Percentiles rank a stretch among this genome's conserved stretches.
These are phyloP conservation scores for Stichopus horrens DNA, from an alignment of 53 echinoderm and acorn worm species.

Conservation along the genomic window DNA sequence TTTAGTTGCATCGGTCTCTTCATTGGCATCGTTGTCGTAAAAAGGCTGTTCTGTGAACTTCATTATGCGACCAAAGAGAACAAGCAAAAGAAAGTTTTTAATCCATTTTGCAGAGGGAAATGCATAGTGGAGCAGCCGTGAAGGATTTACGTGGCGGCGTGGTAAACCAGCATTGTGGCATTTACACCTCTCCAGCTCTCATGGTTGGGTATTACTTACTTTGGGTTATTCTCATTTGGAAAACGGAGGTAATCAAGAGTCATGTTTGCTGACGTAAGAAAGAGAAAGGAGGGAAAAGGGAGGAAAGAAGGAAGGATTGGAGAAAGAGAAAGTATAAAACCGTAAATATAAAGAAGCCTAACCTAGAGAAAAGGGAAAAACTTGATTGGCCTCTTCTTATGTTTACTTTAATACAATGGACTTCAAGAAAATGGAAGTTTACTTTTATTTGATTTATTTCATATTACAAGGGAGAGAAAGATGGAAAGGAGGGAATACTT, in stretches of 20 bases:
- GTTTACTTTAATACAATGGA: neutral
- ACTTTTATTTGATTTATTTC: neutral
- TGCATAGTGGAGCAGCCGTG: neutral
- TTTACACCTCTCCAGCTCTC: neutral
- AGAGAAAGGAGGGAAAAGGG: neutral
- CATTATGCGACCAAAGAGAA: conserved; percentile 14
- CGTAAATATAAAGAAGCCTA: too few species aligned
- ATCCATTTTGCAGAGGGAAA: conserved; percentile 3
- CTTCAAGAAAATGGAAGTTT: conserved; percentile 12
- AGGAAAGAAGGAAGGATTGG: neutral
- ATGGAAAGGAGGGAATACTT: too few species aligned
- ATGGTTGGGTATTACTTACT: conserved; percentile 6
- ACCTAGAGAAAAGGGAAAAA: too few species aligned
- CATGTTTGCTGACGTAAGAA: neutral
- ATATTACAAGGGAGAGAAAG: neutral
- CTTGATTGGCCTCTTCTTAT: neutral
- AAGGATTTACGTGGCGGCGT: conserved; percentile 20
- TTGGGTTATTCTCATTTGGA: neutral
- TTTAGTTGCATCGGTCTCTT: neutral
- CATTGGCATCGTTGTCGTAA: conserved; percentile 14
- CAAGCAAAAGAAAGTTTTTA: conserved; percentile 24
- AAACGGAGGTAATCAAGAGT: conserved; percentile 10
- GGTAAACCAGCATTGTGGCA: conserved; percentile 12
- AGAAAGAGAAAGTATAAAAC: neutral
- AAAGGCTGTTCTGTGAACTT: conserved; percentile 16